phyloP scores from a whole-genome alignment of 1,140 invertebrate genomes.

The Zaprionus tsacasi region DNA sequence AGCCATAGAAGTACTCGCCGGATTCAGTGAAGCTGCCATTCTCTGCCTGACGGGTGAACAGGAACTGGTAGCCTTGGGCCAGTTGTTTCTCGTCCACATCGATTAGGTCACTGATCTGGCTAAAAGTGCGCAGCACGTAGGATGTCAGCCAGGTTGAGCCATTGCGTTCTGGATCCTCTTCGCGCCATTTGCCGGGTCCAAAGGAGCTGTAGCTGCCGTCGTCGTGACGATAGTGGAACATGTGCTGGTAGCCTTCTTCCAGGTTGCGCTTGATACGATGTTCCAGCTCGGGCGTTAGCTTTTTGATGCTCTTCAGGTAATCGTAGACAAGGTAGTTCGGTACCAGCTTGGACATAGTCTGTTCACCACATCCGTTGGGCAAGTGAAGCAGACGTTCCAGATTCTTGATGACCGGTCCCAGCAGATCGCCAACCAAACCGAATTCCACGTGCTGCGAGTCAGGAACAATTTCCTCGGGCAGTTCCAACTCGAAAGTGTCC shows the following conservation, averaged over 20 bases:
- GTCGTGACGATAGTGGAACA: slow-evolving; percentile 93
- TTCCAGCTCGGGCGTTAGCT: slow-evolving; percentile 86
- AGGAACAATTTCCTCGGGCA: slow-evolving; percentile 89
- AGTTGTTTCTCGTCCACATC: slow-evolving; percentile 91
- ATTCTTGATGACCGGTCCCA: slow-evolving; percentile 91
- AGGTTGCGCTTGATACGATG: slow-evolving; percentile 90
- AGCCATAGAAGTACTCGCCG: slow-evolving; percentile 90
- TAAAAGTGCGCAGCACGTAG: slow-evolving; percentile 95
- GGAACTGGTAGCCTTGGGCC: slow-evolving; percentile 90
- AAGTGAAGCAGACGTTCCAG: slow-evolving; percentile 91
- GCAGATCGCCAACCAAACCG: slow-evolving; percentile 90
- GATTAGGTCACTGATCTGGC: slow-evolving; percentile 91
- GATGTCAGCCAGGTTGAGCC: slow-evolving; percentile 98
- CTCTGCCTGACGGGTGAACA: slow-evolving; percentile 89
- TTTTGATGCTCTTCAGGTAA: slow-evolving; percentile 86
- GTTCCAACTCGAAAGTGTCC: slow-evolving; percentile 87
- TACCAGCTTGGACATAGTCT: slow-evolving; percentile 96
- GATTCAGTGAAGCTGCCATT: slow-evolving; percentile 94
- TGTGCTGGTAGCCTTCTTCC: slow-evolving; percentile 96
- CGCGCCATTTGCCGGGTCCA: slow-evolving; percentile 85
- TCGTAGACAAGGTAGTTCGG: slow-evolving; percentile 94
- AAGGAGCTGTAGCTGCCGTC: slow-evolving; percentile 99
- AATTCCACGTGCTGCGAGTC: slow-evolving; percentile 90
- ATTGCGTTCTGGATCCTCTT: slow-evolving; percentile 77
- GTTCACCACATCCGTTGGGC: slow-evolving; percentile 97